These are phyloP conservation scores for Trissolcus basalis DNA, from an alignment of 1,140 invertebrate genomes.

Conservation along the genomic window DNA sequence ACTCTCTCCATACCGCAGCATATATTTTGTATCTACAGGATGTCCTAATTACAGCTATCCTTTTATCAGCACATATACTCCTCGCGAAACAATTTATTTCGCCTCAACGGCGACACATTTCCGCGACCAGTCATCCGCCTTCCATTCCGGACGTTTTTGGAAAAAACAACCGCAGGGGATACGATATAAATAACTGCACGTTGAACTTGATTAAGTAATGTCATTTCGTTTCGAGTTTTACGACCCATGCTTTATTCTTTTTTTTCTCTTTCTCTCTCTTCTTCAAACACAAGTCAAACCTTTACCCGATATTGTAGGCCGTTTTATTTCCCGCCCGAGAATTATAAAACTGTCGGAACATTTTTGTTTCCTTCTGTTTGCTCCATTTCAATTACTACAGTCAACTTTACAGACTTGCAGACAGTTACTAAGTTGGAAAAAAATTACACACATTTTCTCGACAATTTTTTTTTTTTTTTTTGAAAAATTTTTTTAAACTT, in stretches of 20 bases:
- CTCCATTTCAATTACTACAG: too few species aligned
- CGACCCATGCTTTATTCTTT: neutral
- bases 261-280: too few species aligned
- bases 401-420: too few species aligned
- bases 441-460: too few species aligned
- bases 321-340: neutral
- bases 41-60: constrained; percentile 48
- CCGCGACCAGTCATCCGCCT: constrained; percentile 8
- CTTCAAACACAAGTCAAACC: too few species aligned
- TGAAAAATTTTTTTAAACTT: too few species aligned
- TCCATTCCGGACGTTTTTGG: constrained; percentile 18
- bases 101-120: constrained; percentile 11
- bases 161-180: constrained; percentile 6
- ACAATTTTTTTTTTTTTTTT: too few species aligned
- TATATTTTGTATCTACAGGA: constrained; percentile 43
- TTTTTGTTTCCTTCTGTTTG: neutral
- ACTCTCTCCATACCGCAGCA: constrained; percentile 5
- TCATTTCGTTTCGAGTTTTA: constrained; percentile 7
- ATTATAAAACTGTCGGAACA: neutral
- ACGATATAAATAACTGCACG: constrained; percentile 31
- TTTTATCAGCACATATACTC: constrained; percentile 35
- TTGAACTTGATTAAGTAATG: constrained; percentile 44
- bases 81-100: constrained; percentile 30
- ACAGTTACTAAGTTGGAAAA: too few species aligned
- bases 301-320: neutral